Base-by-base conservation (phyloP, 2,888 invertebrate genomes). In the Congeria kusceri region DNA sequence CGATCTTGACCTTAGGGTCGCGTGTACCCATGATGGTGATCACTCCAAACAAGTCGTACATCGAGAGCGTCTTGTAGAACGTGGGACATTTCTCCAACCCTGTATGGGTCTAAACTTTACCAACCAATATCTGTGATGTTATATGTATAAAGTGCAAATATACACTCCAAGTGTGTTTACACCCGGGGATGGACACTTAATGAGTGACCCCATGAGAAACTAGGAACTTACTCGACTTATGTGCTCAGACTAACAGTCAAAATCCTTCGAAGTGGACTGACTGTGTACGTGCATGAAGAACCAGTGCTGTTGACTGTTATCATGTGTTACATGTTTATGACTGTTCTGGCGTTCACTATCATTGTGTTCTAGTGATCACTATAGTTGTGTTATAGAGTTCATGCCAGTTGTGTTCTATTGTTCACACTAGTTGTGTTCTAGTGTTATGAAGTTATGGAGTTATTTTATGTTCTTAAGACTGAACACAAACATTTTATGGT, bases 1-100 rank as follows among this genome's bases (percentile, higher is more conserved):
- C 82, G 18, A 80, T 86, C 44, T 74, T 84, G 71, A 88, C 86
- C 0, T 86, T 86, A n/a, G 27, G 88, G 58, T 86, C 86, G n/a
- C 74, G 87, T 57, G 70, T 70, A 23, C 86, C 88, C 0, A 77
- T 88, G 86, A 66, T 83, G 15, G 58, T 86, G 20, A 71, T 77
- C 58, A 86, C 88, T 0, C 86, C 88, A 3, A 83, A 66, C 32
- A 62, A 67, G 11, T 57, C 75, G 3, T 80, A 76, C n/a, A 61
- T 68, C n/a, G 87, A 87, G 64, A 85, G 84, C 69, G 76, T 81
- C 1, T 64, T 86, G 65, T 84, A 69, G 39, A 29, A 1, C n/a
- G n/a, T 11, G 11, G 13, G 9, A 39, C 15, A 27, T 11, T 18
- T 59, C 0, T n/a, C 20, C 9, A 53, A 53, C 53, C 25, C 20